phyloP scores from a whole-genome alignment of 2,797 vertebrate genomes.

The Lagodon rhomboides region DNA sequence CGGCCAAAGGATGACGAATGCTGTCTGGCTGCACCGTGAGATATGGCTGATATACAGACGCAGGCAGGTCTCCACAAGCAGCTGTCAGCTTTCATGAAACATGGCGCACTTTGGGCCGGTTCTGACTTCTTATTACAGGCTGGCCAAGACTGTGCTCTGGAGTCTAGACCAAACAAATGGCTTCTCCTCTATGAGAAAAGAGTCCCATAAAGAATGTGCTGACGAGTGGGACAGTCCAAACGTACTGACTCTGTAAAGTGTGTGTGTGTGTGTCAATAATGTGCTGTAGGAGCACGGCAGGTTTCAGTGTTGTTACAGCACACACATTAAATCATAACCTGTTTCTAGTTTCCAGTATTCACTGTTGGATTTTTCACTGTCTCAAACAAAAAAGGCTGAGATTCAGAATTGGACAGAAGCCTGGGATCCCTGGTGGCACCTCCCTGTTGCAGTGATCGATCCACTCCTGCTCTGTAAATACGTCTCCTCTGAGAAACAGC shows the following conservation, averaged over 20 bases:
- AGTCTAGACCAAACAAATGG: constrained; percentile 44
- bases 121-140: constrained; percentile 46
- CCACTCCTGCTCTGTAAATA: constrained; percentile 21
- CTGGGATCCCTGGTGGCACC: constrained; percentile 6
- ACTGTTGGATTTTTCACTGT: background rate
- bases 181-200: constrained; percentile 48
- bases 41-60: constrained; percentile 56
- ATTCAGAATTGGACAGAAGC: constrained; percentile 31
- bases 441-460: constrained; percentile 1
- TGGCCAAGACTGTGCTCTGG: constrained; percentile 5
- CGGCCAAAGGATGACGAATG: constrained; percentile 37
- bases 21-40: constrained; percentile 52
- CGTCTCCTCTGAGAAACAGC: constrained; percentile 14
- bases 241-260: constrained; percentile 22
- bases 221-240: constrained; percentile 19
- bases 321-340: background rate
- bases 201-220: constrained; percentile 46
- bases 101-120: constrained; percentile 43
- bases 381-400: constrained; percentile 2
- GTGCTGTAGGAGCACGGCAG: background rate
- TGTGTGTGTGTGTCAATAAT: background rate
- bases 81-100: constrained; percentile 70
- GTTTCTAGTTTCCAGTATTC: background rate
- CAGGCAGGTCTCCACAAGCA: constrained; percentile 48
- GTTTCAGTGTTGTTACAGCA: background rate